Conservation (phyloP, 1,140 invertebrate genomes). For the Anadara kagoshimensis region DNA sequence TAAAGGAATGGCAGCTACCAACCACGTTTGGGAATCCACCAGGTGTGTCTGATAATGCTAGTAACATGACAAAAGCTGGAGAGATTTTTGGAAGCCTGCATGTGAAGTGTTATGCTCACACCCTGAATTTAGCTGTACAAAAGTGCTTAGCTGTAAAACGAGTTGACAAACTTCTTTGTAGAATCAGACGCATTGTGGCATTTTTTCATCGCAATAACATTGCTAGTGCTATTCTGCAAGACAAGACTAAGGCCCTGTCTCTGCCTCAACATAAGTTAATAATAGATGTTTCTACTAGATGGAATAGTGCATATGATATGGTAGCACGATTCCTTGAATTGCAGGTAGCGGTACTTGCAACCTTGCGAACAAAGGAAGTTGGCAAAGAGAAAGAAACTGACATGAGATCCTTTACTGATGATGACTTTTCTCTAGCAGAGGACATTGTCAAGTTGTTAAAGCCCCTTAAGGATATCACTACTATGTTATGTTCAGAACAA, state of each 20-base stretch:
- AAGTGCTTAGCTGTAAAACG: constrained; percentile 17
- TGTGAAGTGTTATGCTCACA: constrained; percentile 37
- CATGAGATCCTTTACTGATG: not conserved
- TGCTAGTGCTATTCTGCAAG: constrained; percentile 25
- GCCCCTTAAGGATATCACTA: constrained; percentile 19
- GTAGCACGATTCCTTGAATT: not conserved
- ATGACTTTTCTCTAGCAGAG: not conserved
- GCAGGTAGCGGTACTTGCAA: not conserved
- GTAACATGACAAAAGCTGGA: constrained; percentile 31
- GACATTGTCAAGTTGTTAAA: constrained; percentile 6
- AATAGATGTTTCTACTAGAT: constrained; percentile 44
- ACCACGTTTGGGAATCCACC: not conserved
- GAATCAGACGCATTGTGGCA: constrained; percentile 20
- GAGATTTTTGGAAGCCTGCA: constrained; percentile 18
- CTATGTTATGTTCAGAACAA: constrained; percentile 20
- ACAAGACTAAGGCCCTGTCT: constrained; percentile 24
- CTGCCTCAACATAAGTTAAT: constrained; percentile 42
- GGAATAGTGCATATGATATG: constrained; percentile 17
- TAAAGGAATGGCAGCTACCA: constrained; percentile 25
- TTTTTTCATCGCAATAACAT: constrained; percentile 35
- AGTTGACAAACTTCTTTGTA: constrained; percentile 16
- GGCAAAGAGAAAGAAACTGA: constrained; percentile 5
- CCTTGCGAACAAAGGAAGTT: not conserved
- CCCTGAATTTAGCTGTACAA: constrained; percentile 35
- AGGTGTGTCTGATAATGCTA: constrained; percentile 37